phyloP scores from a whole-genome alignment of 2,888 invertebrate species.

The Pandemis heparana region DNA sequence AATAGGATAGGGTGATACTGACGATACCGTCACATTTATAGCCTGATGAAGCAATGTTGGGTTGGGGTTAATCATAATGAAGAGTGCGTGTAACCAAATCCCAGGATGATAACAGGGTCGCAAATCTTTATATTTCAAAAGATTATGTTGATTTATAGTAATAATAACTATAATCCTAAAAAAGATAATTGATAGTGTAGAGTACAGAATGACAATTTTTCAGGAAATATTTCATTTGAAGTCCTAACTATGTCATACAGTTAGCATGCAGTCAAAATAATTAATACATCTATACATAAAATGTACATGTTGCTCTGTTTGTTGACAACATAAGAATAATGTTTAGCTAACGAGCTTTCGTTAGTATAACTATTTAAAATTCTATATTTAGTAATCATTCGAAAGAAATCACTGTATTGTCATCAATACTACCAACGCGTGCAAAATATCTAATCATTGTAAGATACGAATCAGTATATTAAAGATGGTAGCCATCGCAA shows the following conservation, averaged over 20 bases:
- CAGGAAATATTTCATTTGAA: neutral
- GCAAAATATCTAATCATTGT: neutral
- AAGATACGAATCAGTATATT: neutral
- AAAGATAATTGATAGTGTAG: too few relatives aligned
- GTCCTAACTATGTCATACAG: neutral
- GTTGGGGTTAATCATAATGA: too few relatives aligned
- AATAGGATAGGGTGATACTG: too few relatives aligned
- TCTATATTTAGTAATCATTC: neutral
- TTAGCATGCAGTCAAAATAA: neutral
- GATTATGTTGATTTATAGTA: neutral
- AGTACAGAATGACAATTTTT: neutral
- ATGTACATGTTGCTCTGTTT: neutral
- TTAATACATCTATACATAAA: neutral
- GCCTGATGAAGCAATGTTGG: too few relatives aligned
- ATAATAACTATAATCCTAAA: too few relatives aligned
- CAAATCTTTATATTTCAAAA: neutral
- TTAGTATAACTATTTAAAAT: neutral
- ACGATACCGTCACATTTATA: too few relatives aligned
- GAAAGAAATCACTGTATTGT: neutral
- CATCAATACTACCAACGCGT: neutral
- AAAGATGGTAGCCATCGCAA: neutral
- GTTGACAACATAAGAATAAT: neutral
- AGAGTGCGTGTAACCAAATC: too few relatives aligned
- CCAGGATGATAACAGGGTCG: too few relatives aligned
- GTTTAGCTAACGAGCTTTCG: neutral